These are phyloP conservation scores for Anolis carolinensis DNA, from an alignment of 2,113 vertebrate genomes.

Conservation along the genomic window DNA sequence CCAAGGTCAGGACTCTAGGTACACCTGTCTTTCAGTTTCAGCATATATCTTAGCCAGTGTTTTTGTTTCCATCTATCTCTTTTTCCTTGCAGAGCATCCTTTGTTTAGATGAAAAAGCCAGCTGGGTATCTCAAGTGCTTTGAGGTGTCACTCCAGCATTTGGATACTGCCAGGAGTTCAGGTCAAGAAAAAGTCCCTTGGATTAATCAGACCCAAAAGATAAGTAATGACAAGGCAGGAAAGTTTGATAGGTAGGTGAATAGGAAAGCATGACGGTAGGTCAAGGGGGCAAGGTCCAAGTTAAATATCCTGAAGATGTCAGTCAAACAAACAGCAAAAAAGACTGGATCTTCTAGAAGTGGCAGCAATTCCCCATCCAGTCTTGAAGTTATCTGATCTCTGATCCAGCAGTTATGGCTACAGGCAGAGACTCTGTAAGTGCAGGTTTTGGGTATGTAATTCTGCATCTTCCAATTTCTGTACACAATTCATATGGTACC, in stretches of 20 bases:
- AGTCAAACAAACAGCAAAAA: neutral
- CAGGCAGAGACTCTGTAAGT: neutral
- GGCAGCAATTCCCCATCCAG: neutral
- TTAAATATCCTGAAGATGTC: neutral
- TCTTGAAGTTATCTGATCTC: rapidly evolving
- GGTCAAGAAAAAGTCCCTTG: slow-evolving; percentile 1
- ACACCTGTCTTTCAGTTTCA: neutral
- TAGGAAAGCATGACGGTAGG: neutral
- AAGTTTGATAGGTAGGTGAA: neutral
- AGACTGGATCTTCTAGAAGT: rapidly evolving
- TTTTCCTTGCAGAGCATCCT: neutral
- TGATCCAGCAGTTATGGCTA: neutral
- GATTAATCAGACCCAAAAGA: neutral
- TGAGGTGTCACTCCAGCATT: slow-evolving; percentile 24
- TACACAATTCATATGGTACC: neutral
- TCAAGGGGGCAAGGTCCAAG: neutral
- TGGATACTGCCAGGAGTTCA: slow-evolving; percentile 2
- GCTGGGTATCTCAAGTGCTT: slow-evolving; percentile 19
- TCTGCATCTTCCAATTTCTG: neutral
- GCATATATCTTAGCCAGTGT: neutral
- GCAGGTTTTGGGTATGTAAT: neutral
- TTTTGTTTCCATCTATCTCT: neutral
- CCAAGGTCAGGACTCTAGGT: neutral
- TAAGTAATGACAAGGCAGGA: neutral
- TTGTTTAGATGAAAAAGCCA: slow-evolving; percentile 15